Conservation (phyloP, 2,888 invertebrate species). For the Drosophila percnosoma region DNA sequence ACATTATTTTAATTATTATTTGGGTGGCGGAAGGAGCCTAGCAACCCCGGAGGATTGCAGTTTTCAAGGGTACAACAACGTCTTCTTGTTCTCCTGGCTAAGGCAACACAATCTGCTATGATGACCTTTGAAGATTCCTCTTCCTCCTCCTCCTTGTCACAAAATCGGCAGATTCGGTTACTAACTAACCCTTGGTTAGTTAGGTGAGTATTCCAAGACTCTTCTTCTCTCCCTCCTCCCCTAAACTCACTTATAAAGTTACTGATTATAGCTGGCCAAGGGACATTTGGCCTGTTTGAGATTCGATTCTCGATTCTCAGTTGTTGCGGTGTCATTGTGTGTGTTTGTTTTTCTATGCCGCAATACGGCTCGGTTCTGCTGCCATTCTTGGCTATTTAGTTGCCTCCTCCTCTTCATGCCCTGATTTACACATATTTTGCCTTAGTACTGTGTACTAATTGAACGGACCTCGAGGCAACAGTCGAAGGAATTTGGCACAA, state of each 20-base stretch:
- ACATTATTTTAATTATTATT: not conserved
- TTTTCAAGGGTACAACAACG: not conserved
- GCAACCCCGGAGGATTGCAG: not conserved
- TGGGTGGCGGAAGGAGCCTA: not conserved
- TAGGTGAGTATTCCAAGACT: not conserved
- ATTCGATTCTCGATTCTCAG: not conserved
- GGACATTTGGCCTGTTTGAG: not conserved
- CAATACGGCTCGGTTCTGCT: not conserved
- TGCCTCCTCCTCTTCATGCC: not conserved
- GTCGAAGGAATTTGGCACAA: conserved; percentile 7
- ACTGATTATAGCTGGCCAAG: not conserved
- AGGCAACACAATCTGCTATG: not conserved
- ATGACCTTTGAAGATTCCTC: not conserved
- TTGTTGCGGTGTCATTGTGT: not conserved
- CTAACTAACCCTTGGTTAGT: not conserved
- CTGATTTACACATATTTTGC: not conserved
- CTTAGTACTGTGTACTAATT: conserved; percentile 1
- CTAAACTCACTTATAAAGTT: not conserved
- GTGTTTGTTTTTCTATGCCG: not conserved
- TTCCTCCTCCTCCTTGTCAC: not conserved
- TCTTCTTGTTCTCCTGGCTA: not conserved
- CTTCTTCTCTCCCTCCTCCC: not conserved
- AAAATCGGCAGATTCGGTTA: not conserved
- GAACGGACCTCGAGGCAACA: conserved; percentile 19
- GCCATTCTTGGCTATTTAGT: not conserved